These are phyloP conservation scores for Drosophila colorata DNA, from an alignment of 2,888 invertebrate genomes.

Conservation along the genomic window DNA sequence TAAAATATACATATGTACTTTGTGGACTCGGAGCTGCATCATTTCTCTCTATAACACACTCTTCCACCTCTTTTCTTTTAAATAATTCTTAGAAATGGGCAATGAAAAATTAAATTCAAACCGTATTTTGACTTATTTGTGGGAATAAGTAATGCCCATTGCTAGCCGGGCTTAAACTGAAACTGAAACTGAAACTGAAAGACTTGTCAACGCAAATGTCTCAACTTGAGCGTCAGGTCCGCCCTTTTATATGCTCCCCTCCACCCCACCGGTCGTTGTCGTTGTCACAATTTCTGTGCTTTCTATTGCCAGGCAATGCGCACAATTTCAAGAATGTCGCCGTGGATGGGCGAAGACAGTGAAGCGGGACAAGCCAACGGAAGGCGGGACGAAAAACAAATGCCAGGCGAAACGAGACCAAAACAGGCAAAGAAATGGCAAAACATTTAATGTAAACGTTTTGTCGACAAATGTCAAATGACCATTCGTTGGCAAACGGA, in stretches of 20 bases:
- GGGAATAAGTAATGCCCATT: neutral
- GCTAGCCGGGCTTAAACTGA: neutral
- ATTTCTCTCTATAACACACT: too few relatives aligned
- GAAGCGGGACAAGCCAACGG: conserved; percentile 24
- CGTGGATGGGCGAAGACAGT: conserved; percentile 61
- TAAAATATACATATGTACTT: too few relatives aligned
- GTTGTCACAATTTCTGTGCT: conserved; percentile 50
- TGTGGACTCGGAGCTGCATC: too few relatives aligned
- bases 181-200: conserved; percentile 32
- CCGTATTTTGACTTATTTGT: neutral
- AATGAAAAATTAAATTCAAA: neutral
- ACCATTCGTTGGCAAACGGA: conserved; percentile 50
- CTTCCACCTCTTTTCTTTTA: too few relatives aligned
- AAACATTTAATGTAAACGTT: conserved; percentile 80
- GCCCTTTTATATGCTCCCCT: neutral
- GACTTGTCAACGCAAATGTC: conserved; percentile 79
- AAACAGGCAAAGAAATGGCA: conserved; percentile 67
- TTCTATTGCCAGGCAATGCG: conserved; percentile 56
- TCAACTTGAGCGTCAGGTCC: conserved; percentile 60
- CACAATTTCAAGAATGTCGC: conserved; percentile 70
- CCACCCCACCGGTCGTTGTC: conserved; percentile 19
- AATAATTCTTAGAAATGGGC: neutral
- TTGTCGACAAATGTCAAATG: conserved; percentile 81
- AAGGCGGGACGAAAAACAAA: conserved; percentile 13
- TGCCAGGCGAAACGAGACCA: conserved; percentile 28